Evolutionary conservation across 2,888 invertebrate genomes (phyloP), one percentile per base, ranked within the genome.

Genomic region (Calliopum simillimum): DNA sequence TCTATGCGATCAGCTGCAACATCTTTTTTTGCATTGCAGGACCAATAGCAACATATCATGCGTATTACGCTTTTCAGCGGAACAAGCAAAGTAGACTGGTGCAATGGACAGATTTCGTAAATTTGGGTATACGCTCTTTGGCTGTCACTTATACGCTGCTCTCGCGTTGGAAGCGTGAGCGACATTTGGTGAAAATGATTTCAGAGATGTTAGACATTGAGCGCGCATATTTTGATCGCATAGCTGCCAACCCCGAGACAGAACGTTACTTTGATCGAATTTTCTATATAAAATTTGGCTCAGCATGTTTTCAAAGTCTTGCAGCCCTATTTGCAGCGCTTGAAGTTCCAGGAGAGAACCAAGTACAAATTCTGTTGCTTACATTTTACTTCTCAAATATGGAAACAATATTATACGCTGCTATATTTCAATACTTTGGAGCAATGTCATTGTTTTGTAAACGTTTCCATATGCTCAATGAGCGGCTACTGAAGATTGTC

Each of bases 351-450:
- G 4, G 12, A 43, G 44, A 23, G 2, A 12, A 53, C 21, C 41
- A 49, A 44, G 5, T 19, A 4, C 2, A n/a, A 51, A n/a, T 11
- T 3, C 3, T 63, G 11, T 13, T 56, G 46, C 4, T 63, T 14
- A 63, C 63, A 6, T 4, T 63, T 14, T 69, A 63, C 44, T 47
- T 44, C 14, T 41, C 33, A 16, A 25, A 21, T 43, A 33, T 55
- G n/a, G 16, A 14, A 8, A 44, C 12, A 3, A 61, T 61, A 5
- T 19, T 70, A 8, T 25, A 61, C 11, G 33, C 16, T 3, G 53
- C 66, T 1, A 46, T 70, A 11, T 70, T 70, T 13, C 8, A 66
- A 23, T 70, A 61, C 16, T 70, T 70, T 46, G 21, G 13, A 3
- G 33, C 66, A 46, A 43, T 53, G 3, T 70, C 59, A 59, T 61